Conservation (phyloP, 2,797 vertebrate genomes). For the Macroramphosus scolopax region DNA sequence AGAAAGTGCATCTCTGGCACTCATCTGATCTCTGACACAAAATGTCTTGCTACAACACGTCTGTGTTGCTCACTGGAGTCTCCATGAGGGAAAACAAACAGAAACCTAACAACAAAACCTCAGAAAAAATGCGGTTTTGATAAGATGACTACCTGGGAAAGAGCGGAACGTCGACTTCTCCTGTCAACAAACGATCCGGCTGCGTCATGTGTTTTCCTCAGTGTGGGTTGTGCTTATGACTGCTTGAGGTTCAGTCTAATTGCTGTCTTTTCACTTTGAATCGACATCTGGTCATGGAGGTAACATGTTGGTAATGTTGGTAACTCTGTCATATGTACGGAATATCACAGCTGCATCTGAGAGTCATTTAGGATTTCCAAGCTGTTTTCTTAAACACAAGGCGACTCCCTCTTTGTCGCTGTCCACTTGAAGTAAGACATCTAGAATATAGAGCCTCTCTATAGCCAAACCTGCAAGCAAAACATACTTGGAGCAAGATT, state of each 20-base stretch:
- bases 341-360: constrained; percentile 29
- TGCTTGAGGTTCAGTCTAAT: constrained; percentile 56
- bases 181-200: constrained; percentile 30
- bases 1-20: too few relatives aligned
- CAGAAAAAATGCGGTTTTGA: constrained; percentile 32
- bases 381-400: constrained; percentile 4
- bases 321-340: too few relatives aligned
- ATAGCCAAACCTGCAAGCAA: too few relatives aligned
- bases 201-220: constrained; percentile 59
- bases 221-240: constrained; percentile 55
- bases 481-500: too few relatives aligned
- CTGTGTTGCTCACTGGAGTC: constrained; percentile 17
- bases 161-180: constrained; percentile 27
- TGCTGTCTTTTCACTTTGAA: constrained; percentile 44
- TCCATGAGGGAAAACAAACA: constrained; percentile 45
- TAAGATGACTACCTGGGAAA: constrained; percentile 50
- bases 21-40: too few relatives aligned
- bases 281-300: constrained; percentile 32
- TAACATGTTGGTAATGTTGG: neutral
- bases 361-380: constrained; percentile 25
- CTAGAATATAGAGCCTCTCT: too few relatives aligned
- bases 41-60: too few relatives aligned
- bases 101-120: constrained; percentile 38
- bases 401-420: too few relatives aligned
- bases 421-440: too few relatives aligned